Conservation (phyloP, 1,140 invertebrate genomes). For the Eriosoma lanigerum region DNA sequence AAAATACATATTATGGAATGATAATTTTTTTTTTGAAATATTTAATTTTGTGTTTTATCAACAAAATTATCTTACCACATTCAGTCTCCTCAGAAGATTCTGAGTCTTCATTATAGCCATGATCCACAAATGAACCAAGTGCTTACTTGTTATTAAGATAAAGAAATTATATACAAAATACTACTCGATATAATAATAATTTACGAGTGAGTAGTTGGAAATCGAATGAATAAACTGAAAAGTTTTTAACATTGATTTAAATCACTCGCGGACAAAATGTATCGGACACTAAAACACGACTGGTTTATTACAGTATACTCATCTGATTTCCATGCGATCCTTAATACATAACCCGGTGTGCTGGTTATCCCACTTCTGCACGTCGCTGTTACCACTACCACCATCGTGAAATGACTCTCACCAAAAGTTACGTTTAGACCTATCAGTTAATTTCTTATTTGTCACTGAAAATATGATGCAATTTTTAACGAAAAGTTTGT, state of each 20-base stretch:
- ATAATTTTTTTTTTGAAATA: too few species aligned
- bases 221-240: too few species aligned
- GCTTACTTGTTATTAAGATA: not conserved
- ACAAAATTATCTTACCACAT: not conserved
- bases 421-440: not conserved
- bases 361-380: slow-evolving; percentile 26
- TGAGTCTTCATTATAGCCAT: not conserved
- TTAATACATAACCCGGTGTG: not conserved
- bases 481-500: too few species aligned
- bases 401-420: not conserved
- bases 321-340: not conserved
- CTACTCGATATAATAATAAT: not conserved
- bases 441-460: not conserved
- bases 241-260: not conserved
- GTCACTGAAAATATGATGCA: too few species aligned
- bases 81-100: not conserved
- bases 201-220: too few species aligned
- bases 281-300: slow-evolving; percentile 37
- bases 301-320: not conserved
- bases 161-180: not conserved
- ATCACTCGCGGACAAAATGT: not conserved
- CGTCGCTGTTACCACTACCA: not conserved
- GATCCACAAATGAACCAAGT: not conserved
- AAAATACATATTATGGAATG: too few species aligned
- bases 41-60: too few species aligned